A percentile compares a stretch with the other conserved stretches of the same genome.
Conservation (phyloP, 2,113 vertebrate genomes). For the Oophaga pumilio region DNA sequence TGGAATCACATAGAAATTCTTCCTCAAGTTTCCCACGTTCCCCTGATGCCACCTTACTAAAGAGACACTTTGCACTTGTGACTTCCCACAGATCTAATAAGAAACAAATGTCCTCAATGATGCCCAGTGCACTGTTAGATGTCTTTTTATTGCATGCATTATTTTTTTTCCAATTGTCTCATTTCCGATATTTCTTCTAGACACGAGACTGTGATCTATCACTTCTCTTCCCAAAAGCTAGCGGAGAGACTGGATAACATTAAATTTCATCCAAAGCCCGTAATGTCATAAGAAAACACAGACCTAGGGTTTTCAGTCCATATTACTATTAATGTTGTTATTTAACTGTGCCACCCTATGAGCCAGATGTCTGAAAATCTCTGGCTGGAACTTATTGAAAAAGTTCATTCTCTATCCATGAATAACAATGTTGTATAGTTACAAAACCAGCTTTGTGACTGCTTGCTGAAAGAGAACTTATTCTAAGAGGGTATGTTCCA, state of each 20-base stretch:
- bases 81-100: constrained; percentile 10
- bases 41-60: neutral
- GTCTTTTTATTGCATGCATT: constrained; percentile 18
- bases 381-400: constrained; percentile 58
- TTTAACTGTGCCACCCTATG: constrained; percentile 49
- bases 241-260: constrained; percentile 8
- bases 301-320: constrained; percentile 31
- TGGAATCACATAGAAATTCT: neutral
- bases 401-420: constrained; percentile 53
- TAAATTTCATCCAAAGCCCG: constrained; percentile 40
- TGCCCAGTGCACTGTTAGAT: constrained; percentile 18
- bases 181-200: neutral
- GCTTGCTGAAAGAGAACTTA: constrained; percentile 58
- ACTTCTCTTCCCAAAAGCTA: neutral
- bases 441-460: constrained; percentile 58
- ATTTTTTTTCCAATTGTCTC: constrained; percentile 4
- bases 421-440: constrained; percentile 56
- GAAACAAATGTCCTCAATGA: constrained; percentile 19
- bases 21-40: neutral
- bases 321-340: constrained; percentile 56
- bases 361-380: constrained; percentile 60
- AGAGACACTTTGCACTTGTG: constrained; percentile 15
- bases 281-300: constrained; percentile 34
- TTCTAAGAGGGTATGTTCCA: constrained; percentile 57
- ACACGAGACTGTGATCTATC: constrained; percentile 20